phyloP scores from a whole-genome alignment of 2,113 vertebrate genomes.

The Myiozetetes cayanensis region DNA sequence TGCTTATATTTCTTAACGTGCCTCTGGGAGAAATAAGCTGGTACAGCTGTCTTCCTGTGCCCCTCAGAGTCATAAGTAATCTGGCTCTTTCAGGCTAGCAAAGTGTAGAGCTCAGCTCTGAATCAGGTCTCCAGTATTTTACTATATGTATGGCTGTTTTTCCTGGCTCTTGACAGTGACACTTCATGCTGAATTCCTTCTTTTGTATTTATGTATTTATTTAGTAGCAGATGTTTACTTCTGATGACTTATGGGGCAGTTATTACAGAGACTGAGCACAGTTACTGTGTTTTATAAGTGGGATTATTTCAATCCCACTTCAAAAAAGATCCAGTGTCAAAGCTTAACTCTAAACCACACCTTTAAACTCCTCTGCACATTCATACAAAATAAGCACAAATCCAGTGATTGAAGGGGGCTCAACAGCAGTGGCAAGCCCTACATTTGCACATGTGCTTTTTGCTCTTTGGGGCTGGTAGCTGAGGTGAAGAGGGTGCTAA shows the following conservation, averaged over 20 bases:
- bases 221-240: neutral
- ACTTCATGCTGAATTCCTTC: neutral
- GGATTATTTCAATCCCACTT: neutral
- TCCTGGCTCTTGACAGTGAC: neutral
- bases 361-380: neutral
- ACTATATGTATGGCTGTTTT: neutral
- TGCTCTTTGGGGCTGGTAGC: neutral
- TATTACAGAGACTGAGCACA: neutral
- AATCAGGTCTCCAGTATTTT: slow-evolving; percentile 6
- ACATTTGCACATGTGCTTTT: neutral
- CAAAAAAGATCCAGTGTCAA: neutral
- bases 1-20: slow-evolving; percentile 45
- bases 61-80: slow-evolving; percentile 21
- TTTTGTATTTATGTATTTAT: neutral
- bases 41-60: neutral
- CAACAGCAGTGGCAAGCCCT: neutral
- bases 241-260: neutral
- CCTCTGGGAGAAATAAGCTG: slow-evolving; percentile 25
- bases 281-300: neutral
- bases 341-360: neutral
- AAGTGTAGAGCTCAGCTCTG: neutral
- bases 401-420: neutral
- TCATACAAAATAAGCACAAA: neutral
- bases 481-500: neutral
- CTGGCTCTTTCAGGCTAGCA: neutral